phyloP scores from a whole-genome alignment of 2,888 invertebrate species.

The Meghimatium bilineatum region DNA sequence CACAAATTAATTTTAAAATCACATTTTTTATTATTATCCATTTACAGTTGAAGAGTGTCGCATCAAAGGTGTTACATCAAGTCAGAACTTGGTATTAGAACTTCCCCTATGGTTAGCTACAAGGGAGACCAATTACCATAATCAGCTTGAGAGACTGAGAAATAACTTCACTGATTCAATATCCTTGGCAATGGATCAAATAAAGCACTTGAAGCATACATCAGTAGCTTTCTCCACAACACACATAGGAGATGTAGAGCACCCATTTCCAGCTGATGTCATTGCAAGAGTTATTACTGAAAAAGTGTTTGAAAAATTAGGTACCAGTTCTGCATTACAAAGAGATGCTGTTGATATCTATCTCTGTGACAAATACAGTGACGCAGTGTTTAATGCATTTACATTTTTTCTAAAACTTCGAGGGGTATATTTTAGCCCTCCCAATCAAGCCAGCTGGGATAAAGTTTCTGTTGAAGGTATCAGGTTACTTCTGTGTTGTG shows the following conservation, averaged over 20 bases:
- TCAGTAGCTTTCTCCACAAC: slow-evolving; percentile 21
- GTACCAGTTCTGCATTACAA: neutral
- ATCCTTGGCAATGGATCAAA: neutral
- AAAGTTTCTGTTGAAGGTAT: slow-evolving; percentile 15
- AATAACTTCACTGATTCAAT: neutral
- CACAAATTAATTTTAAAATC: no score
- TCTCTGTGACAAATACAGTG: slow-evolving; percentile 22
- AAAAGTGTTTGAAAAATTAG: neutral
- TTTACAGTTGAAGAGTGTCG: slow-evolving; percentile 17
- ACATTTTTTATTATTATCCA: neutral
- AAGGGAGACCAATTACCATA: neutral
- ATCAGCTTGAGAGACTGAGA: slow-evolving; percentile 6
- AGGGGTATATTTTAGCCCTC: neutral
- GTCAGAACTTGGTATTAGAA: neutral
- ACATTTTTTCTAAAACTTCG: slow-evolving; percentile 12
- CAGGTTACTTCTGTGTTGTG: neutral
- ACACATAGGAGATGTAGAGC: neutral
- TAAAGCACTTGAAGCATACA: neutral
- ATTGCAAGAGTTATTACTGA: slow-evolving; percentile 12
- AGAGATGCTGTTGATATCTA: neutral
- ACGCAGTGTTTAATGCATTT: slow-evolving; percentile 28
- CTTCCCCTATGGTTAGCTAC: slow-evolving; percentile 7
- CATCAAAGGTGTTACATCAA: neutral
- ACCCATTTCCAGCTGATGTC: slow-evolving; percentile 26
- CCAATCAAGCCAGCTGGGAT: slow-evolving; percentile 25